Percentiles rank a stretch among this genome's conserved stretches.
phyloP scores from a whole-genome alignment of 2,888 invertebrate genomes.

The Linnaemya vulpina region DNA sequence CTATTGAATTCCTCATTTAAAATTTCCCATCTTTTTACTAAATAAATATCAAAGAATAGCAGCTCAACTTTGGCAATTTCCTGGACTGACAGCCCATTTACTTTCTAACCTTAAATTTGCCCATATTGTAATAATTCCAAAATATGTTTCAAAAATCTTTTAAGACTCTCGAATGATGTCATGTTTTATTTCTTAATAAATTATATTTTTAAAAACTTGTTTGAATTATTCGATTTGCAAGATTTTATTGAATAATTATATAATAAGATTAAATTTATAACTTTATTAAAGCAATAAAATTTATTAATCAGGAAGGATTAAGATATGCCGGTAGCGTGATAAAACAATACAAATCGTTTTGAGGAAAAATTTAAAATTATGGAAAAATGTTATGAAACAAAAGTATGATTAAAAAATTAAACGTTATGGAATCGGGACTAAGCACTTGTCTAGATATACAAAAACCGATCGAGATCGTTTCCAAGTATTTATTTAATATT shows the following conservation, averaged over 20 bases:
- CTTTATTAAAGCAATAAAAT: constrained; percentile 54
- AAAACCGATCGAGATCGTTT: too few relatives aligned
- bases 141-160: not conserved
- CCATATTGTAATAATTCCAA: too few relatives aligned
- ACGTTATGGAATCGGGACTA: too few relatives aligned
- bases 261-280: constrained; percentile 44
- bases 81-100: too few relatives aligned
- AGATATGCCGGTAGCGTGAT: not conserved
- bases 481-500: too few relatives aligned
- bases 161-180: not conserved
- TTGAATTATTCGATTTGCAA: not conserved
- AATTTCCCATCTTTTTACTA: too few relatives aligned
- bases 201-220: not conserved
- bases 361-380: not conserved
- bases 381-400: not conserved
- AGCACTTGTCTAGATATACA: too few relatives aligned
- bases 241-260: constrained; percentile 11
- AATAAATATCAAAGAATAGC: too few relatives aligned
- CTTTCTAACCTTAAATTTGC: too few relatives aligned
- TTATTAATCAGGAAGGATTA: constrained; percentile 17
- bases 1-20: too few relatives aligned
- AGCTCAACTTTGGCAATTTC: too few relatives aligned
- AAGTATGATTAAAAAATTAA: not conserved
- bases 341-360: constrained; percentile 9
- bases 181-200: not conserved